phyloP scores from a whole-genome alignment of 2,888 invertebrate genomes.

The Sarcophaga caerulescens region DNA sequence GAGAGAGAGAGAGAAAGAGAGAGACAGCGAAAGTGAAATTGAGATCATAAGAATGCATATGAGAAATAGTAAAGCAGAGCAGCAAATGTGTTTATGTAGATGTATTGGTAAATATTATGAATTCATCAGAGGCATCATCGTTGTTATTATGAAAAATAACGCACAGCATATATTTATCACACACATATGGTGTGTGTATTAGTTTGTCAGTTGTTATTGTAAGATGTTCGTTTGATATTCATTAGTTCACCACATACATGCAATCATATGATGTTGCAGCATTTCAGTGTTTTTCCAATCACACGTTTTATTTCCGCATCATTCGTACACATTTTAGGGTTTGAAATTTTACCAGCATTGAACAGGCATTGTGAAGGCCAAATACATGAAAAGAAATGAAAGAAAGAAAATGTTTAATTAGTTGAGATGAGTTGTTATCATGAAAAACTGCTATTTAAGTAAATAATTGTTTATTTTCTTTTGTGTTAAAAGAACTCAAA shows the following conservation, averaged over 20 bases:
- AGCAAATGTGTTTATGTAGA: neutral
- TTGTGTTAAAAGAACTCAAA: no score
- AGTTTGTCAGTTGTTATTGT: neutral
- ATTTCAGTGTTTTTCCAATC: neutral
- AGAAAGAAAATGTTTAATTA: neutral
- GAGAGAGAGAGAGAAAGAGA: no score
- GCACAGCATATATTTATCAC: neutral
- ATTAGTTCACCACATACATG: neutral
- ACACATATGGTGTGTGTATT: neutral
- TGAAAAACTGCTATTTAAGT: no score
- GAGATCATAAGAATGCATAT: no score
- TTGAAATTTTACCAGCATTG: neutral
- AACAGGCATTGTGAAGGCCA: neutral
- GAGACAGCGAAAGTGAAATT: no score
- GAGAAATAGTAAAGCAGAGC: neutral
- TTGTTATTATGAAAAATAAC: neutral
- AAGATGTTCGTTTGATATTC: neutral
- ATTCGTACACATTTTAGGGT: neutral
- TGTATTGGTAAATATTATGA: slow-evolving; percentile 45
- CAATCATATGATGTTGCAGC: neutral
- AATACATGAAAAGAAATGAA: neutral
- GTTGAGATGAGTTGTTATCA: no score
- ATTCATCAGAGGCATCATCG: neutral
- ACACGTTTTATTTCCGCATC: neutral
- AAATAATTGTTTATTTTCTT: no score